Evolutionary conservation across 35 echinoderm and acorn worm genomes (phyloP).

Genomic region (Ophioderma brevispina): DNA sequence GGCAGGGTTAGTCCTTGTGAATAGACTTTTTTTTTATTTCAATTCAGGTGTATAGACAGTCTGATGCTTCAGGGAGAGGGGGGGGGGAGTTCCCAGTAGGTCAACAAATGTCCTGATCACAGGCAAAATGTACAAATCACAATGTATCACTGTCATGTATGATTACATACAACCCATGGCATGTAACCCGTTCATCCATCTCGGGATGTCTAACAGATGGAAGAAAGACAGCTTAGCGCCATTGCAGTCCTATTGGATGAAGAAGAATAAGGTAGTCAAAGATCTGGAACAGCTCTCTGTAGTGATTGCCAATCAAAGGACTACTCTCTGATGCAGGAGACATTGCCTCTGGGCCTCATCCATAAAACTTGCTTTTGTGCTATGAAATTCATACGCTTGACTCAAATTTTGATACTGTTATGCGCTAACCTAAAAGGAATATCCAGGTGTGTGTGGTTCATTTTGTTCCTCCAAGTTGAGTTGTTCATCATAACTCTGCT

Average conservation of each 20-base stretch:
- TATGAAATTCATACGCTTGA: no score
- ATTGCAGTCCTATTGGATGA: slow-evolving; percentile 83
- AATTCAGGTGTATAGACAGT: background rate
- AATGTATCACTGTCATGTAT: background rate
- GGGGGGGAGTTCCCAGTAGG: background rate
- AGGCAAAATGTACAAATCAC: background rate
- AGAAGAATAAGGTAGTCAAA: slow-evolving; percentile 54
- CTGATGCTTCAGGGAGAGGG: no score
- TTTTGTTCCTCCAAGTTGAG: no score
- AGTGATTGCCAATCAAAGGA: slow-evolving; percentile 90
- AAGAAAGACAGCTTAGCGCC: slow-evolving; percentile 89
- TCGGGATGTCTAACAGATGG: slow-evolving; percentile 50
- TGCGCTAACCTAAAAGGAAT: no score
- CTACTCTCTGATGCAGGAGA: slow-evolving; percentile 58
- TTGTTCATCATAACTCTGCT: no score
- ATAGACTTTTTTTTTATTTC: background rate
- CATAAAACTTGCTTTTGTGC: no score
- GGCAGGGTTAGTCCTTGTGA: no score
- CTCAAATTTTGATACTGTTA: no score
- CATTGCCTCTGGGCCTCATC: no score
- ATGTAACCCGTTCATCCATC: slow-evolving; percentile 69
- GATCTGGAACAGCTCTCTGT: slow-evolving; percentile 74
- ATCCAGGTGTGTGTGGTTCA: no score
- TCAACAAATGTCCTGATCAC: background rate
- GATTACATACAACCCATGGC: background rate